phyloP scores from a whole-genome alignment of 2,113 vertebrate genomes.

The Callospermophilus lateralis region DNA sequence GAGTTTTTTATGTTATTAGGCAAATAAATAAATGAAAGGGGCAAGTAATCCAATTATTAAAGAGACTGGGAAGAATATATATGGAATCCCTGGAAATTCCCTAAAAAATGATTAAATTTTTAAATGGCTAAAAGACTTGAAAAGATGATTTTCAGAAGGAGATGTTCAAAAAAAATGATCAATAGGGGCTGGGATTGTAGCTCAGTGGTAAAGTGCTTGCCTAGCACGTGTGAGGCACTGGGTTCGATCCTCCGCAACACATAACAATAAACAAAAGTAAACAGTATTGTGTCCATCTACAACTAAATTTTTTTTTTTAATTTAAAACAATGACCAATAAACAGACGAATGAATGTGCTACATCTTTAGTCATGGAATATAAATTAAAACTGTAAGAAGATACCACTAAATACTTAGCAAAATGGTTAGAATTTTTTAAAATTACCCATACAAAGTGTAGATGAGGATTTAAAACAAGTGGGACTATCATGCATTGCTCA shows the following conservation, averaged over 20 bases:
- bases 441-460: background rate
- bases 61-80: background rate
- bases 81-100: background rate
- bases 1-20: background rate
- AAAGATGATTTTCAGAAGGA: slow-evolving; percentile 18
- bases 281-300: too few relatives aligned
- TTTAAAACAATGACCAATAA: background rate
- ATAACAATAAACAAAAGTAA: too few relatives aligned
- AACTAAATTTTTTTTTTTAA: too few relatives aligned
- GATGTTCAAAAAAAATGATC: background rate
- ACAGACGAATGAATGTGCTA: background rate
- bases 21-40: background rate
- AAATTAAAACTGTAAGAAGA: background rate
- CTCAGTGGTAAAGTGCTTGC: too few relatives aligned
- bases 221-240: too few relatives aligned
- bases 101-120: background rate
- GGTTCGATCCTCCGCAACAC: too few relatives aligned
- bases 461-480: background rate
- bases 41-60: background rate
- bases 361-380: background rate
- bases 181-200: too few relatives aligned
- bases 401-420: background rate
- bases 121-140: background rate
- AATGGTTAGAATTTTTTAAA: background rate
- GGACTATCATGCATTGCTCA: background rate